Base-by-base conservation (phyloP, 2,113 vertebrate genomes). In the Oxyura jamaicensis region DNA sequence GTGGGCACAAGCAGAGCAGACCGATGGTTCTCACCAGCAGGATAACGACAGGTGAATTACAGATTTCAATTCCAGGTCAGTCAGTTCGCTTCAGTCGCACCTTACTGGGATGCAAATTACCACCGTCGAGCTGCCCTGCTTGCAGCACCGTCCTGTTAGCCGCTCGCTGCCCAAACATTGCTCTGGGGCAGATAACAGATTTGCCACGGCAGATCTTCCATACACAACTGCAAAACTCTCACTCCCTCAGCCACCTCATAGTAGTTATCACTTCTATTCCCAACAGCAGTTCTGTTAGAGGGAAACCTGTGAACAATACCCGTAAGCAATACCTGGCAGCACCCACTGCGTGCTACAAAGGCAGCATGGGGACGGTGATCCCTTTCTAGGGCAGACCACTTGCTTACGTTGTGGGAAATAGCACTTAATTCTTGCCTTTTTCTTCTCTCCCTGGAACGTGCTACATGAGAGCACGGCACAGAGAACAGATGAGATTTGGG, bases 81-180 rank as follows among this genome's bases (percentile, higher is more conserved):
- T 31, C 11, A 1, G n/a, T 42, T 39, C 4, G 1, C 66, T 88
- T 62, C 48, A 15, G 69, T 35, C 6, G 1, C 23, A 23, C 46
- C 39, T 68, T 28, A 18, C 56, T 58, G 3, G 0, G 5, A 77
- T 7, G 3, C 44, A 66, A 76, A 77, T 19, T 2, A 0, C 44
- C 29, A 71, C 60, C 65, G 35, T 36, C 78, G 18, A 72, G 81
- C 10, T 52, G 33, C 63, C 76, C 58, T 56, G 53, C 59, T 76
- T 29, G 39, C n/a, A 62, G 60, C 23, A 19, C 50, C 22, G n/a
- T 35, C 33, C 68, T 0, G 0, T 13, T 53, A 52, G 65, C 44
- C 4, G 1, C 69, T 68, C 52, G 2, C 25, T 68, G 52, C 36
- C 69, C 83, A 74, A n/a, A 42, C 26, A 29, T 53, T 23, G 28